These are phyloP conservation scores for Melipona bicolor DNA, from an alignment of 2,888 invertebrate species.

Conservation along the genomic window DNA sequence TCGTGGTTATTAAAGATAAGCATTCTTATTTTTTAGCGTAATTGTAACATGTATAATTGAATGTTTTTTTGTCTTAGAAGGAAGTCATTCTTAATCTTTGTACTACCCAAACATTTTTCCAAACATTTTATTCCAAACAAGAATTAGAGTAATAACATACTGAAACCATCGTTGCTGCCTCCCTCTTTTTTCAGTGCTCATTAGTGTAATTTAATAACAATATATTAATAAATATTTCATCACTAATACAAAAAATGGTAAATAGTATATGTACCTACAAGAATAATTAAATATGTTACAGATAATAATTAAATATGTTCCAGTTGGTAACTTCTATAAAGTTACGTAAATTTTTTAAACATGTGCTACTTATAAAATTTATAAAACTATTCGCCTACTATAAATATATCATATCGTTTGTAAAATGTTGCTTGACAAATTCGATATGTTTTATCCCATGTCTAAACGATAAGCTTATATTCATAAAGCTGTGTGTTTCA, in stretches of 20 bases:
- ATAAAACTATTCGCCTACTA: conserved; percentile 39
- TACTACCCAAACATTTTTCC: conserved; percentile 61
- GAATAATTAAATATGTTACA: conserved; percentile 37
- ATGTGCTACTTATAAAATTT: conserved; percentile 33
- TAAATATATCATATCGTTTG: conserved; percentile 35
- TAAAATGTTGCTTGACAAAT: conserved; percentile 29
- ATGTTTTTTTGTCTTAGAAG: conserved; percentile 55
- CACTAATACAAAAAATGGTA: conserved; percentile 47
- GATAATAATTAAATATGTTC: conserved; percentile 12
- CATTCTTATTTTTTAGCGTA: conserved; percentile 78
- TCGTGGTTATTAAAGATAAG: conserved; percentile 71
- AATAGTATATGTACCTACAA: conserved; percentile 41
- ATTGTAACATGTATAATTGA: conserved; percentile 78
- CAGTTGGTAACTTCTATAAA: conserved; percentile 30
- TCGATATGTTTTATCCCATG: conserved; percentile 13
- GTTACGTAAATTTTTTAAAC: conserved; percentile 34
- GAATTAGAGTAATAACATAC: conserved; percentile 52
- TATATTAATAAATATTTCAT: conserved; percentile 72
- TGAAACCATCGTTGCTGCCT: conserved; percentile 47
- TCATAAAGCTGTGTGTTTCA: conserved; percentile 29
- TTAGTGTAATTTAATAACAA: conserved; percentile 73
- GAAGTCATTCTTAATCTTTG: conserved; percentile 56
- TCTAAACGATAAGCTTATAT: conserved; percentile 21
- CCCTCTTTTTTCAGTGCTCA: conserved; percentile 61
- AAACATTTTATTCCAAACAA: conserved; percentile 49